Base-by-base conservation (phyloP, 2,888 invertebrate species). In the Hypena proboscidalis region DNA sequence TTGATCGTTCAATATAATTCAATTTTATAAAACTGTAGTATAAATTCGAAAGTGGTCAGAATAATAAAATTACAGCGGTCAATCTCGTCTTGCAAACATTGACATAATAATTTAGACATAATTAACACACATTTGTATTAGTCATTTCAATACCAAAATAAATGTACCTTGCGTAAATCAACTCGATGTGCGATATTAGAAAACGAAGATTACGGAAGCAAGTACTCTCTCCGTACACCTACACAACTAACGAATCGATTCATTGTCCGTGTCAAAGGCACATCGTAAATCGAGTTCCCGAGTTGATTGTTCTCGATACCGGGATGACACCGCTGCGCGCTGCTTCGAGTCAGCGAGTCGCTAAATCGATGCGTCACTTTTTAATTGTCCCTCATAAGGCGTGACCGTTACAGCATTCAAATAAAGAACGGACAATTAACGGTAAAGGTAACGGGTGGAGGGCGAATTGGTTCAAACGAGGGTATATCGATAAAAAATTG, bases 371-470 rank as follows among this genome's bases (percentile, higher is more conserved):
- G 87, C 83, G 87, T 87, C 89, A 88, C 72, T 54, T 77, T 80
- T 80, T 84, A 85, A 85, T 83, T 85, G 83, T 84, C 75, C 74
- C 74, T 63, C 67, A 77, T 72, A 78, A 67, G 81, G 80, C 46
- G 67, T 64, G 73, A 83, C 88, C 88, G 87, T 88, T 86, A 87
- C 63, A 72, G 80, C 75, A 77, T 75, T 75, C 76, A 69, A 77
- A 83, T 80, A 78, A 80, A 76, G 73, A 73, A 78, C 77, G 60
- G 71, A 78, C 83, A 84, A 88, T 89, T 83, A 89, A 89, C 89
- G 85, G 89, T 84, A 83, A 76, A 80, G 61, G 67, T 88, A 86
- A 87, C 87, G 86, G 88, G 83, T 72, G 81, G 80, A 85, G 83
- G 84, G 76, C 70, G 59, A 70, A 68, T 62, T 56, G 59, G 58